phyloP scores from a whole-genome alignment of 1,140 invertebrate species.

The Drosophila subobscura region DNA sequence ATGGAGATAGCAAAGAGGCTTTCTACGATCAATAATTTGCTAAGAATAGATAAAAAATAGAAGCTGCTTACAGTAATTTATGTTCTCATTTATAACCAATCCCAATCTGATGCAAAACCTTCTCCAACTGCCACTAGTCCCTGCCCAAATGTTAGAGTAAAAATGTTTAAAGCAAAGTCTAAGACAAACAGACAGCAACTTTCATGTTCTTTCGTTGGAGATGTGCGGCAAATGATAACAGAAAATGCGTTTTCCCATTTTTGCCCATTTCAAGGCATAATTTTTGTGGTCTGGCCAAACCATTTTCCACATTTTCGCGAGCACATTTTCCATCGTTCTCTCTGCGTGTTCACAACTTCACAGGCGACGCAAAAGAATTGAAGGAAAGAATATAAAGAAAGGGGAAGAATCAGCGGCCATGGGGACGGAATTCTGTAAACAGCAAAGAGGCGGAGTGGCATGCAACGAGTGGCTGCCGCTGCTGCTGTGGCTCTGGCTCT shows the following conservation, averaged over 20 bases:
- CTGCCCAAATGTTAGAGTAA: not conserved
- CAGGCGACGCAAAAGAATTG: constrained; percentile 8
- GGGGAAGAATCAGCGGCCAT: not conserved
- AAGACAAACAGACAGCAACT: constrained; percentile 22
- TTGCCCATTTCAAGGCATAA: constrained; percentile 66
- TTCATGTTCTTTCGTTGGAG: constrained; percentile 51
- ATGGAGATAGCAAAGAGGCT: no score
- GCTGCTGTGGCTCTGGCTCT: constrained; percentile 8
- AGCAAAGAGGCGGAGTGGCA: constrained; percentile 21
- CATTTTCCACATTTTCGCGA: constrained; percentile 67
- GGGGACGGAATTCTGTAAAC: constrained; percentile 14
- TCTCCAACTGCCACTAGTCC: constrained; percentile 1
- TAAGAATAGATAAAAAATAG: no score
- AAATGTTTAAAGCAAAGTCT: not conserved
- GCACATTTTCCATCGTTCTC: constrained; percentile 16
- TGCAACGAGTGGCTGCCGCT: constrained; percentile 2
- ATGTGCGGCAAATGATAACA: constrained; percentile 69
- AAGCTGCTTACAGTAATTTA: no score
- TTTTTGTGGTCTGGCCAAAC: constrained; percentile 41
- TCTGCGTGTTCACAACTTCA: constrained; percentile 30
- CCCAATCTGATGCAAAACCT: no score
- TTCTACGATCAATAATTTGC: no score
- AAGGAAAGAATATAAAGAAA: not conserved
- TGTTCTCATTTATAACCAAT: no score
- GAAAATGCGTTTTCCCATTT: constrained; percentile 60